A percentile compares a stretch with the other conserved stretches of the same genome.
These are phyloP conservation scores for Mythimna albipuncta DNA, from an alignment of 2,888 invertebrate genomes.

Conservation along the genomic window DNA sequence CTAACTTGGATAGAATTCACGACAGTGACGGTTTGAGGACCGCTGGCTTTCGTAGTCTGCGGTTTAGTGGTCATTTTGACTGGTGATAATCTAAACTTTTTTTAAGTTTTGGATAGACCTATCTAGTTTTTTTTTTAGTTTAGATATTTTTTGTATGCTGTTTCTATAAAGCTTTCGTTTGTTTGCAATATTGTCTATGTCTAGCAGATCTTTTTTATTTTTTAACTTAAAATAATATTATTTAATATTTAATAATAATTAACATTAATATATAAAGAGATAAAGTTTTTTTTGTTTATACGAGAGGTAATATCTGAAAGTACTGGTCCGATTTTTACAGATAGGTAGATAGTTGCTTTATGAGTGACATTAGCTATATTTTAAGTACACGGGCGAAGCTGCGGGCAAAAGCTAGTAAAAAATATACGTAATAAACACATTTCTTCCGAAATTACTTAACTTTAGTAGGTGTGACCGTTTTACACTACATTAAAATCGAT, in stretches of 20 bases:
- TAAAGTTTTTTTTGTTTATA: too few species aligned
- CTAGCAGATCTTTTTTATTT: too few species aligned
- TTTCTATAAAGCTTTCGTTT: background rate
- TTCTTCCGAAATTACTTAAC: background rate
- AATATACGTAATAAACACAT: background rate
- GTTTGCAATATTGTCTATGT: too few species aligned
- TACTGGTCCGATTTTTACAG: too few species aligned
- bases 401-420: too few species aligned
- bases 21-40: constrained; percentile 37
- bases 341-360: too few species aligned
- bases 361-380: too few species aligned
- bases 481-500: constrained; percentile 53
- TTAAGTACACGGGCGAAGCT: too few species aligned
- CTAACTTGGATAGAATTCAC: constrained; percentile 49
- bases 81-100: background rate
- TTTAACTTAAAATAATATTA: background rate
- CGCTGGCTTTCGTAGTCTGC: constrained; percentile 6
- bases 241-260: too few species aligned
- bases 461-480: constrained; percentile 37
- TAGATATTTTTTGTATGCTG: background rate
- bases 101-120: background rate
- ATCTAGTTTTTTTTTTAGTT: background rate
- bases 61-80: constrained; percentile 4
- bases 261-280: too few species aligned
- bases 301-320: too few species aligned